Base-by-base conservation (phyloP, 2,113 vertebrate genomes). In the Pygathrix nemaeus region DNA sequence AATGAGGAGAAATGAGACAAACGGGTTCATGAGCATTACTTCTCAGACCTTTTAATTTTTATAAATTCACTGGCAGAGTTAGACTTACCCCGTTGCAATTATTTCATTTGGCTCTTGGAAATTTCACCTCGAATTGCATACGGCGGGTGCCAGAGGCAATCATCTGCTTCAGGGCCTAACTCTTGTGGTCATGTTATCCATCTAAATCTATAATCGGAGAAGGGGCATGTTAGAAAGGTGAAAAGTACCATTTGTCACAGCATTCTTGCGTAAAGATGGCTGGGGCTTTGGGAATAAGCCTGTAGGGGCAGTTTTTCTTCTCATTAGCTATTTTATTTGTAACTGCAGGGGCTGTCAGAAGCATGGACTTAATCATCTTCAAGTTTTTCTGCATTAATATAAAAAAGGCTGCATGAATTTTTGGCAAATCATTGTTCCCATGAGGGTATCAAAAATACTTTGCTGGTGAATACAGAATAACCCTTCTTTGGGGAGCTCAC, bases 281-380 rank as follows among this genome's bases (percentile, higher is more conserved):
- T 97, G 96, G 85, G 93, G 59, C 95, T 95, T 97, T 92, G 97
- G 97, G 98, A 98, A 94, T 95, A 96, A 94, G 92, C 88, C 14
- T 20, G 73, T 84, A 92, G 57, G 95, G 91, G 76, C 90, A 96
- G 68, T 89, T 98, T 98, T 98, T 97, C 96, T 98, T 98, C 97
- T 98, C 97, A 98, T 98, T 98, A 98, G 96, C 94, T 95, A 25
- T 52, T 97, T 98, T 96, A 98, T 97, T 98, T 43, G 1, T 97
- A 55, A 98, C 97, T 98, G 72, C 95, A 98, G 96, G 95, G 94
- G 52, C 95, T 98, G 86, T 97, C 98, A 97, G 97, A 97, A 98
- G 94, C 78, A 75, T 85, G 78, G 75, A 50, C 96, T 98, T 98
- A 98, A 97, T 97, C 98, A 97, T 78, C 92, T 97, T 97, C 88